Percentiles rank a stretch among this genome's conserved stretches.
phyloP scores from a whole-genome alignment of 1,140 invertebrate species.

The Drosophila pallidifrons region DNA sequence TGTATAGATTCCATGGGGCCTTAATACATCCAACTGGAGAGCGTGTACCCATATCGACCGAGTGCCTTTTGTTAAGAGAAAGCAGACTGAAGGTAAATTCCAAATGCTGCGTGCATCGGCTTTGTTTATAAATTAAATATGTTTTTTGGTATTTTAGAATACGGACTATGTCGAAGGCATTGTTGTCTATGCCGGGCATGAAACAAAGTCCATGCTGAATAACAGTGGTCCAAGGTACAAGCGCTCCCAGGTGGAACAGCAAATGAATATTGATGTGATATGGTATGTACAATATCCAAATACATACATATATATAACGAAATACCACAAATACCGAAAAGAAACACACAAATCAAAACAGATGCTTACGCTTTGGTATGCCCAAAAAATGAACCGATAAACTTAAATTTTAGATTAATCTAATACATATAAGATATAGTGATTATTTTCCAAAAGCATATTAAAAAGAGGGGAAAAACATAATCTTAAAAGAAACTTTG shows the following conservation, averaged over 20 bases:
- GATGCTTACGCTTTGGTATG: neutral
- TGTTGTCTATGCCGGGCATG: conserved; percentile 98
- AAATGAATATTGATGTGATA: conserved; percentile 98
- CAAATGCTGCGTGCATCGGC: neutral
- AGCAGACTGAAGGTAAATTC: conserved; percentile 94
- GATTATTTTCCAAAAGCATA: too few species aligned
- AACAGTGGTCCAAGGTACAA: conserved; percentile 98
- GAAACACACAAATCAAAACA: neutral
- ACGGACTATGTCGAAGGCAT: conserved; percentile 96
- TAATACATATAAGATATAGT: neutral
- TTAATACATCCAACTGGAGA: conserved; percentile 93
- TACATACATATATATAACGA: neutral
- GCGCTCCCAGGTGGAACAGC: conserved; percentile 94
- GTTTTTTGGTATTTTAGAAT: conserved; percentile 61
- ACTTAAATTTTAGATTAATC: neutral
- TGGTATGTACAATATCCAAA: conserved; percentile 86
- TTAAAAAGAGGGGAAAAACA: too few species aligned
- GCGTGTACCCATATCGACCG: conserved; percentile 94
- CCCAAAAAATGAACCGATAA: neutral
- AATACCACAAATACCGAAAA: neutral
- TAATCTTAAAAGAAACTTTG: too few species aligned
- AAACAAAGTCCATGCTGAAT: conserved; percentile 99
- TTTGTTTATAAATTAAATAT: conserved; percentile 9
- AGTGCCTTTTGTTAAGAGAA: conserved; percentile 97
- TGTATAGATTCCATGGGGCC: conserved; percentile 97